phyloP scores from a whole-genome alignment of 37 sponge, comb jelly and placozoan genomes.

The Ianthella basta region DNA sequence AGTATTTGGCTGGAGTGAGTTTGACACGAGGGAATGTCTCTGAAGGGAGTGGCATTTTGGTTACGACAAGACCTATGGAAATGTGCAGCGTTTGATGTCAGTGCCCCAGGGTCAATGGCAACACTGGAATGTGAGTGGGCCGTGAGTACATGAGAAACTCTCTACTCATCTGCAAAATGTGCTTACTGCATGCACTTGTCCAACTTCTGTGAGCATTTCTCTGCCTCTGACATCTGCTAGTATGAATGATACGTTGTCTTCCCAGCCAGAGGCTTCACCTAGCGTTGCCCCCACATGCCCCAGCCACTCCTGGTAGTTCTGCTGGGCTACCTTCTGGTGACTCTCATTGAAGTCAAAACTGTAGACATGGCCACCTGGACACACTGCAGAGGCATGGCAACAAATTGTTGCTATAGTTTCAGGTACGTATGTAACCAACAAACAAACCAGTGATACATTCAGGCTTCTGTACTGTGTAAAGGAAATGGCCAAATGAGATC shows the following conservation, averaged over 20 bases:
- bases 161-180: background rate
- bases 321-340: constrained; percentile 46
- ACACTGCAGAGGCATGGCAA: constrained; percentile 40
- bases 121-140: background rate
- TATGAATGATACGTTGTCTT: constrained; percentile 56
- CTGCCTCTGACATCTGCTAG: background rate
- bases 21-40: no score
- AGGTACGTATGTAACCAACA: no score
- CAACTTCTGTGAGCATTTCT: constrained; percentile 12
- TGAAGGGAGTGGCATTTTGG: no score
- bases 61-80: no score
- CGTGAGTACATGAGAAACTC: background rate
- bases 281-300: background rate
- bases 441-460: no score
- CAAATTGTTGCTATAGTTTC: background rate
- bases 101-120: background rate
- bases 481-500: no score
- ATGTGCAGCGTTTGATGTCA: no score
- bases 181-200: constrained; percentile 62
- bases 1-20: no score
- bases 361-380: constrained; percentile 43
- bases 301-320: constrained; percentile 52
- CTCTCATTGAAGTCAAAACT: constrained; percentile 57
- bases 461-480: no score
- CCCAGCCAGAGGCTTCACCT: background rate